Percentiles rank a stretch among this genome's conserved stretches.
Evolutionary conservation across 23 tunicate species (phyloP).

Genomic region (Oikopleura dioica): DNA sequence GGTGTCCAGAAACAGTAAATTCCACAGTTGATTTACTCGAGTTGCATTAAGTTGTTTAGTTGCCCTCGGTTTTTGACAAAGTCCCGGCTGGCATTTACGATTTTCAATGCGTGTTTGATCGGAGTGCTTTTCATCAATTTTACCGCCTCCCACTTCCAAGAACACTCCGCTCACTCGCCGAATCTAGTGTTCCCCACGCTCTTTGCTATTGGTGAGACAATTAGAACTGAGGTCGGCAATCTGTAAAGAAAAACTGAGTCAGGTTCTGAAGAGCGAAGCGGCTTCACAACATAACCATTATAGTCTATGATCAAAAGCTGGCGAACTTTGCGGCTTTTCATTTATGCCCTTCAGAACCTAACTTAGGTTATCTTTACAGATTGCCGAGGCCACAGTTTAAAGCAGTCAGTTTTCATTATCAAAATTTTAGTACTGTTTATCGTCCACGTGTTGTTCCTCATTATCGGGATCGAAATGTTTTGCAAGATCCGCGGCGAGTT

Average conservation of each 20-base stretch:
- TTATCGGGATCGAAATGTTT: slow-evolving; percentile 74
- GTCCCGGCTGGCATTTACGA: slow-evolving; percentile 46
- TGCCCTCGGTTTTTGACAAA: slow-evolving; percentile 53
- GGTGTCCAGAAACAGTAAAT: background rate
- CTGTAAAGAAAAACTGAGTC: too few species aligned
- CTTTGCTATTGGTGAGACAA: background rate
- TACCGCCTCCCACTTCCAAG: background rate
- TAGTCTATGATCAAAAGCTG: too few species aligned
- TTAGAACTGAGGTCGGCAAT: background rate
- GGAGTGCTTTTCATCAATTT: background rate
- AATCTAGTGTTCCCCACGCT: background rate
- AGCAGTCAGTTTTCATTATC: too few species aligned
- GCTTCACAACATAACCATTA: too few species aligned
- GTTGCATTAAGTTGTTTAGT: background rate
- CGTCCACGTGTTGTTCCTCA: slow-evolving; percentile 44
- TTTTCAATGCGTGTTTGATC: slow-evolving; percentile 31
- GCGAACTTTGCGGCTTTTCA: too few species aligned
- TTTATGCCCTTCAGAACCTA: too few species aligned
- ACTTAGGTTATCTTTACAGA: too few species aligned
- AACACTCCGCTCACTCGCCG: background rate
- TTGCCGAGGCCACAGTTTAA: too few species aligned
- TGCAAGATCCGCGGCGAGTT: slow-evolving; percentile 26
- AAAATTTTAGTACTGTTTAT: slow-evolving; percentile 21
- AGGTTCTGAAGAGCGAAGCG: too few species aligned
- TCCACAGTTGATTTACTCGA: background rate